Base-by-base conservation (phyloP, 2,797 vertebrate species). In the Enteromius afrohamiltoni region DNA sequence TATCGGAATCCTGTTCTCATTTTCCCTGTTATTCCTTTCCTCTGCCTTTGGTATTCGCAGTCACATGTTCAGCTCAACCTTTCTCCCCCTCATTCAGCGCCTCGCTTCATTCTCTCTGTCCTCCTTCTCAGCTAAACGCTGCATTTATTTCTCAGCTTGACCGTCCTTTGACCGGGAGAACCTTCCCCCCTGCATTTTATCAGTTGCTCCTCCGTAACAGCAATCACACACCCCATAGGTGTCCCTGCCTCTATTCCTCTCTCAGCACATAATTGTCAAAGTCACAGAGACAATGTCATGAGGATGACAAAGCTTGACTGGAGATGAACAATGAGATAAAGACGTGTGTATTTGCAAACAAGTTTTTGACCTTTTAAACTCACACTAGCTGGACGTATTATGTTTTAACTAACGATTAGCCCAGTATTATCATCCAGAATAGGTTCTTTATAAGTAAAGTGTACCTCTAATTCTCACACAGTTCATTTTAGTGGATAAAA, bases 221-320 rank as follows among this genome's bases (percentile, higher is more conserved):
- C 73, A 58, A 76, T 83, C 37, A 58, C 13, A 42, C 45, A 42
- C 34, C 23, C 71, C 47, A 51, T 19, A 65, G 70, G 45, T 76
- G 71, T 26, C 45, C 16, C n/a, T 76, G 53, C n/a, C 16, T 79
- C 42, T 49, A 71, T 74, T 37, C 62, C 51, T 34, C 42, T 74
- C 58, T 64, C 55, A 74, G 58, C 55, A 82, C 70, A 74, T 37
- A 45, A 80, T 58, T 17, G 14, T 42, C 78, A 81, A 34, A 74
- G 58, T 73, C 40, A 62, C 40, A 73, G 79, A 81, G 64, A 79
- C 47, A 37, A 73, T 23, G 55, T 62, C 69, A 62, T 7, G 29
- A 51, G 40, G 40, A 81, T 64, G 55, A 49, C 21, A 49, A 7
- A 7, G 55, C 42, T 26, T 74, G 58, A 73, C n/a, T 62, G 37